Percentiles rank a stretch among this genome's conserved stretches.
Conservation (phyloP, 1,140 invertebrate species). For the Steinernema feltiae region DNA sequence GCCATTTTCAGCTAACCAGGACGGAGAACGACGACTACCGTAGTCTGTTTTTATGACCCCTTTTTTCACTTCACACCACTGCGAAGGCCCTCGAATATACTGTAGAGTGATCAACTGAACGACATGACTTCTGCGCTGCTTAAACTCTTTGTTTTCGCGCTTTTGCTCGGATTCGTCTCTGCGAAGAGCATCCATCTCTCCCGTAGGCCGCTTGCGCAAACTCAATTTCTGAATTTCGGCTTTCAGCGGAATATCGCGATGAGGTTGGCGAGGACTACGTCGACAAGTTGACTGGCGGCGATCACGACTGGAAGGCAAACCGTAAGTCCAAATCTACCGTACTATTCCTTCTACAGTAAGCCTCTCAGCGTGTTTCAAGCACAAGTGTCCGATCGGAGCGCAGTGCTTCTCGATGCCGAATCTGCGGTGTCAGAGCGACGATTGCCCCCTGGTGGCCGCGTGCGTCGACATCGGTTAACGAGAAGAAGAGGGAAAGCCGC, state of each 20-base stretch:
- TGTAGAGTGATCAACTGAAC: neutral
- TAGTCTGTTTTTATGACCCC: neutral
- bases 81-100: neutral
- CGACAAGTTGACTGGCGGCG: neutral
- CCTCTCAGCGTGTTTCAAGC: neutral
- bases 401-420: neutral
- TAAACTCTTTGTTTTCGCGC: neutral
- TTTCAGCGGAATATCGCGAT: neutral
- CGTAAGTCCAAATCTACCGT: neutral
- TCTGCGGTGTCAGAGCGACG: neutral
- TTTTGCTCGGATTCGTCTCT: neutral
- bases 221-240: neutral
- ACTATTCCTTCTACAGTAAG: neutral
- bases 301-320: neutral
- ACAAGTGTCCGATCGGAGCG: neutral
- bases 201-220: too few species aligned
- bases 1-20: too few species aligned
- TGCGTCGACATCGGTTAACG: slow-evolving; percentile 4
- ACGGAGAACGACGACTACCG: neutral
- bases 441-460: neutral
- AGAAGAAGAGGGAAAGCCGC: neutral
- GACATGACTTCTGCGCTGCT: neutral
- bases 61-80: neutral
- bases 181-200: neutral
- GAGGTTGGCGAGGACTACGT: neutral